Evolutionary conservation across 2,113 vertebrate genomes (phyloP).

Genomic region (Elachura formosa): DNA sequence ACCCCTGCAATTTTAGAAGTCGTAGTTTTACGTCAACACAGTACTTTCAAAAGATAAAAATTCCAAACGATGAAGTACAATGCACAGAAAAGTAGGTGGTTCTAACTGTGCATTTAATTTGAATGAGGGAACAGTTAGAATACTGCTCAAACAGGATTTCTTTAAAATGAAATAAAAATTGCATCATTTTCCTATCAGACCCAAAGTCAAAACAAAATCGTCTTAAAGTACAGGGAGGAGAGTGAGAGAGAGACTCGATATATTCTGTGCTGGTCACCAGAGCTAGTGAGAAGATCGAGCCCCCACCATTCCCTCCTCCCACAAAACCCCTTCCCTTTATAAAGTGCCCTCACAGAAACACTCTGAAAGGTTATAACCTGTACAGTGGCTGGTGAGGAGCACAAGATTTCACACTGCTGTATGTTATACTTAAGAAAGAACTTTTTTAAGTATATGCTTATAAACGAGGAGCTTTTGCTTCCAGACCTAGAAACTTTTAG

Average conservation of each 20-base stretch:
- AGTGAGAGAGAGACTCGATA: accelerated
- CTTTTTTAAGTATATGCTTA: neutral
- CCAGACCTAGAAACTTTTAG: neutral
- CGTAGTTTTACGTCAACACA: neutral
- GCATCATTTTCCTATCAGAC: neutral
- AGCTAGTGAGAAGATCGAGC: neutral
- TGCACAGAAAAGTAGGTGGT: neutral
- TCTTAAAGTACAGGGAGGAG: neutral
- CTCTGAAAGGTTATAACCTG: neutral
- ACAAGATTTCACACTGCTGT: neutral
- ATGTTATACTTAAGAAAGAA: neutral
- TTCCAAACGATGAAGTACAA: neutral
- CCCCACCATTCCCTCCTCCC: neutral
- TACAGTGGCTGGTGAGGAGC: neutral
- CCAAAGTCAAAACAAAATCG: neutral
- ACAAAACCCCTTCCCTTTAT: neutral
- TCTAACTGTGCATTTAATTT: neutral
- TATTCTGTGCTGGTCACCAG: neutral
- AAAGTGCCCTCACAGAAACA: neutral
- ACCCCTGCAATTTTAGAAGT: conserved; percentile 9
- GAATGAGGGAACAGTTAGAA: neutral
- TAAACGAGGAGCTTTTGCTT: neutral
- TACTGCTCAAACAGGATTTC: neutral
- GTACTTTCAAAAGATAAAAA: neutral
- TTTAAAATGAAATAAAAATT: neutral